phyloP scores from a whole-genome alignment of 2,797 vertebrate genomes.

The Artibeus jamaicensis region DNA sequence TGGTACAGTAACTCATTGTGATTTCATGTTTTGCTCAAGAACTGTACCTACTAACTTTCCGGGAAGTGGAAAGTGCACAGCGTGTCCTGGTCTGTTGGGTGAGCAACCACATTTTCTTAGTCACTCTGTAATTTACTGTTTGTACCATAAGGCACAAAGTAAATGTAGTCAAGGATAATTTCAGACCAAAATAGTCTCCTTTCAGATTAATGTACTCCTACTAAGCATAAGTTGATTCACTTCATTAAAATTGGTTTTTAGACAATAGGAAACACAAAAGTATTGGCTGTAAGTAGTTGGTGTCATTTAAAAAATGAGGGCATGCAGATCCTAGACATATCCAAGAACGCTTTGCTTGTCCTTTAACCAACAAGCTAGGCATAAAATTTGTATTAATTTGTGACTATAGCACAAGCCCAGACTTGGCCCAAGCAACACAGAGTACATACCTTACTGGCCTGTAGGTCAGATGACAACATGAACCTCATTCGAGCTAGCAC shows the following conservation, averaged over 20 bases:
- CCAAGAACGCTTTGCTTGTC: neutral
- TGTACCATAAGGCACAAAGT: neutral
- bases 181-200: neutral
- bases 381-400: neutral
- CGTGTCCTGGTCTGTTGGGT: neutral
- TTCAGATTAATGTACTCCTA: neutral
- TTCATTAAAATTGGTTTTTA: neutral
- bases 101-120: neutral
- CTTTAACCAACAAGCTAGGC: neutral
- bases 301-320: neutral
- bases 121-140: neutral
- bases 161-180: neutral
- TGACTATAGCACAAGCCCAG: neutral
- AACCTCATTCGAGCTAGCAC: neutral
- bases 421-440: neutral
- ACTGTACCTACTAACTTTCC: slow-evolving; percentile 46
- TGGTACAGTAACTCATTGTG: slow-evolving; percentile 13
- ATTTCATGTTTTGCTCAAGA: slow-evolving; percentile 63
- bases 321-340: neutral
- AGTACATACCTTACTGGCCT: neutral
- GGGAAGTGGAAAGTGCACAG: neutral
- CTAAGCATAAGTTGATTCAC: neutral
- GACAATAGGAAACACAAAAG: neutral
- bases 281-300: neutral
- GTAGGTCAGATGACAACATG: neutral